Base-by-base conservation (phyloP, 1,140 invertebrate species). In the Apis cerana region DNA sequence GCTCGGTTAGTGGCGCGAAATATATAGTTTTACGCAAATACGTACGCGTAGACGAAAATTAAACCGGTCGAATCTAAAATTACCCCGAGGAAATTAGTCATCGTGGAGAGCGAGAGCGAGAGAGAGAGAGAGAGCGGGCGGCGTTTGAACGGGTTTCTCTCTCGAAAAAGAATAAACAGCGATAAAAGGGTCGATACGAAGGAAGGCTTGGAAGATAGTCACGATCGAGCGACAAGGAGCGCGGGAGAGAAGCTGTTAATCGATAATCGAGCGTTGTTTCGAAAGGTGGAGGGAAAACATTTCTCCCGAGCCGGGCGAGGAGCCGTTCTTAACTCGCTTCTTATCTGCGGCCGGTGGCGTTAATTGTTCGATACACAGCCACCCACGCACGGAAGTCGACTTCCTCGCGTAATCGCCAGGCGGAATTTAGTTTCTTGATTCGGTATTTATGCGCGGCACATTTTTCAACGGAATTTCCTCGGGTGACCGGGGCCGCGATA, bases 351-450 rank as follows among this genome's bases (percentile, higher is more conserved):
- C 72, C 83, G 84, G 83, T 85, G 88, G 89, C 89, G 91, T 92
- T 92, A 91, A 91, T 89, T 91, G 87, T 91, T 90, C 88, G 87
- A 90, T 90, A 90, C 86, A 89, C 80, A 82, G 83, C 82, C 90
- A 78, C 90, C 91, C 88, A 92, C 91, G 82, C 85, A 90, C 90
- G 91, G 91, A 92, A 92, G 91, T 92, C 88, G 86, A 91, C 91
- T 92, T 92, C 91, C 91, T 87, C 86, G 79, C 89, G 84, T 92
- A 91, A 91, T 90, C 91, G 86, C 90, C 72, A 61, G 85, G 33
- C 82, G 75, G 88, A 89, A 84, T 89, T 91, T 89, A 80, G 75
- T 85, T 71, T 71, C 78, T 76, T 85, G 86, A 84, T 84, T 87
- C 84, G 84, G 87, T 88, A 85, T 88, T 88, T 64, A 81, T 83